Conservation (phyloP, 2,888 invertebrate genomes). For the Leptinotarsa peninsularis region DNA sequence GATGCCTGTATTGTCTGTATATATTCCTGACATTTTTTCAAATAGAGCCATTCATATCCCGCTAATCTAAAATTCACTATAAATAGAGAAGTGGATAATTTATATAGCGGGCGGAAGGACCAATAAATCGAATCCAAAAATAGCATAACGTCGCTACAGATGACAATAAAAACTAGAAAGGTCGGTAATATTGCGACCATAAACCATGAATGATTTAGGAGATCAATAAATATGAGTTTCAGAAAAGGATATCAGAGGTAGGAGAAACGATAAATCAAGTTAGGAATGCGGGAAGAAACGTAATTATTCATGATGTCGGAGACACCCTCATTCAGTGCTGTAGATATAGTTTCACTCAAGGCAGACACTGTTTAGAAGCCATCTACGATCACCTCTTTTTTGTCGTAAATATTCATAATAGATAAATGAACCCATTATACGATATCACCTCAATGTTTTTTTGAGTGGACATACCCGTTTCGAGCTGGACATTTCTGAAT, state of each 20-base stretch:
- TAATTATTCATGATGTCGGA: slow-evolving; percentile 48
- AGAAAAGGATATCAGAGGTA: slow-evolving; percentile 42
- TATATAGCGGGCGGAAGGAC: slow-evolving; percentile 19
- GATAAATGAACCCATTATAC: no score
- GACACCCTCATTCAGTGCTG: slow-evolving; percentile 26
- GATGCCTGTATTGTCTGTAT: no score
- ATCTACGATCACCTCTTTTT: no score
- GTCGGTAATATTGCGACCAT: slow-evolving; percentile 42
- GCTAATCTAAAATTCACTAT: background rate
- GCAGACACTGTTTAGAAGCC: background rate
- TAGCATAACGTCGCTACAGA: slow-evolving; percentile 35
- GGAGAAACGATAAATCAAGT: slow-evolving; percentile 43
- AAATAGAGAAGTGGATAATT: slow-evolving; percentile 18
- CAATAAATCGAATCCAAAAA: slow-evolving; percentile 30
- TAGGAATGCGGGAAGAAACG: slow-evolving; percentile 43
- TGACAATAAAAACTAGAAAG: slow-evolving; percentile 43
- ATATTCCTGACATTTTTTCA: no score
- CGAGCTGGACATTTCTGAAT: no score
- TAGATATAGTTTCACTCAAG: background rate
- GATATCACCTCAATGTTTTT: no score
- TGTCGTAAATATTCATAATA: no score
- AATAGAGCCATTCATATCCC: background rate
- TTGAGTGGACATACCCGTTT: no score
- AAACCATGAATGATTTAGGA: slow-evolving; percentile 44
- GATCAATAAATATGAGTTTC: slow-evolving; percentile 47